These are phyloP conservation scores for Spodoptera littoralis DNA, from an alignment of 2,888 invertebrate genomes.

Conservation along the genomic window DNA sequence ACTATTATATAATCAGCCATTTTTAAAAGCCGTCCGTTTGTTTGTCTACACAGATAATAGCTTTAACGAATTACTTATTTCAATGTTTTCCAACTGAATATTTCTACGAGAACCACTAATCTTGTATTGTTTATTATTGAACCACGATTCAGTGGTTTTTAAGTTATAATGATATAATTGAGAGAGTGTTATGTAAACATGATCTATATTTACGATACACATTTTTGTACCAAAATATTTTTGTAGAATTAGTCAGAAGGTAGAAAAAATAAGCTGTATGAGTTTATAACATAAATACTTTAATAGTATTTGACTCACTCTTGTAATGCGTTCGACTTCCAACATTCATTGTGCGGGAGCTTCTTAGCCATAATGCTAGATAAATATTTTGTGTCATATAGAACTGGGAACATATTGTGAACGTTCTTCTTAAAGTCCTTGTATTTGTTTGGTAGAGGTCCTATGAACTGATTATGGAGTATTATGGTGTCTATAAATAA, in stretches of 20 bases:
- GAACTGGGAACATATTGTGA: conserved; percentile 89
- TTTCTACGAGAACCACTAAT: conserved; percentile 41
- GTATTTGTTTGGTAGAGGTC: conserved; percentile 91
- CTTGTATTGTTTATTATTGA: conserved; percentile 49
- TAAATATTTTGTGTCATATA: conserved; percentile 93
- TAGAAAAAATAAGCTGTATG: conserved; percentile 40
- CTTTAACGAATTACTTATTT: conserved; percentile 35
- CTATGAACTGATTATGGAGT: conserved; percentile 92
- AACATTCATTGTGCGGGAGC: conserved; percentile 81
- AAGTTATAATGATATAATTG: conserved; percentile 51
- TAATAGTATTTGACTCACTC: conserved; percentile 70
- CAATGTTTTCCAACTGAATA: conserved; percentile 36
- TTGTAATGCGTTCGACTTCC: conserved; percentile 87
- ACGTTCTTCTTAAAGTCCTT: conserved; percentile 90
- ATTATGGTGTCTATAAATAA: conserved; percentile 91
- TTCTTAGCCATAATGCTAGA: conserved; percentile 87
- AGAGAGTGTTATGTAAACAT: conserved; percentile 25
- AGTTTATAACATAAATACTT: conserved; percentile 27
- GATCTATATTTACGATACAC: conserved; percentile 34
- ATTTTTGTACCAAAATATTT: conserved; percentile 35
- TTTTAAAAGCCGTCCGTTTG: conserved; percentile 20
- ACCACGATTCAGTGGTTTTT: conserved; percentile 36
- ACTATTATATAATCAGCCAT: conserved; percentile 16
- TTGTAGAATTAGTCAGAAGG: conserved; percentile 27
- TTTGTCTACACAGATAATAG: conserved; percentile 30